phyloP scores from a whole-genome alignment of 1,140 invertebrate genomes.

The Leptinotarsa undecemlineata region DNA sequence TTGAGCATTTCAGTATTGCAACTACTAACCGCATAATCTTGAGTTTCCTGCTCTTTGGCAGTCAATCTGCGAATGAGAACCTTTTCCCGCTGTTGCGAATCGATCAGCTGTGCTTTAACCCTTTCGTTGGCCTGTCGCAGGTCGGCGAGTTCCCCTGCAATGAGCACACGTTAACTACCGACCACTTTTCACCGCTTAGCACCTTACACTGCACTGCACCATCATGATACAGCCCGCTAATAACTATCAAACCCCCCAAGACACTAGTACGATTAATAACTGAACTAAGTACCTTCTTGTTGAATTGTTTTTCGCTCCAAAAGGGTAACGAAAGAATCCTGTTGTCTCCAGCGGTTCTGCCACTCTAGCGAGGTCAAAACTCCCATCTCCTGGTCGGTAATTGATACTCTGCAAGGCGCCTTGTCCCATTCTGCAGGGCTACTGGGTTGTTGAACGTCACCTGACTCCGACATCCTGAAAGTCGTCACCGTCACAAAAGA shows the following conservation, averaged over 20 bases:
- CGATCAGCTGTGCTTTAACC: constrained; percentile 77
- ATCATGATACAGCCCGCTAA: constrained; percentile 45
- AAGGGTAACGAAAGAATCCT: constrained; percentile 49
- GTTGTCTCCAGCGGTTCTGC: constrained; percentile 50
- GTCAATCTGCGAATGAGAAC: constrained; percentile 87
- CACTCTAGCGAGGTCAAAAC: constrained; percentile 46
- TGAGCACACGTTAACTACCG: constrained; percentile 44
- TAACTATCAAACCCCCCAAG: constrained; percentile 28
- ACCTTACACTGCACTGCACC: constrained; percentile 51
- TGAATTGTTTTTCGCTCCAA: constrained; percentile 50
- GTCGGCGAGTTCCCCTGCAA: constrained; percentile 73
- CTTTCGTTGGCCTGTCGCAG: constrained; percentile 81
- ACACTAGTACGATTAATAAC: constrained; percentile 46
- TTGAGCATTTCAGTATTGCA: constrained; percentile 29
- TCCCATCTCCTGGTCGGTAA: constrained; percentile 48
- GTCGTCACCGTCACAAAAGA: constrained; percentile 18
- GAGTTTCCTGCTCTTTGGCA: constrained; percentile 94
- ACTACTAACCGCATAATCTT: constrained; percentile 88
- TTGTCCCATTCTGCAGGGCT: constrained; percentile 46
- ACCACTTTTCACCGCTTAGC: constrained; percentile 33
- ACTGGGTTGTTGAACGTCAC: constrained; percentile 40
- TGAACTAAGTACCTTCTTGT: constrained; percentile 55
- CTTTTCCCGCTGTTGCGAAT: constrained; percentile 87
- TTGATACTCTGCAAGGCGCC: constrained; percentile 41
- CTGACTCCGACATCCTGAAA: constrained; percentile 47